Evolutionary conservation across 1,140 invertebrate species (phyloP), one percentile per base, ranked within the genome.

Genomic region (Theocolax elegans): DNA sequence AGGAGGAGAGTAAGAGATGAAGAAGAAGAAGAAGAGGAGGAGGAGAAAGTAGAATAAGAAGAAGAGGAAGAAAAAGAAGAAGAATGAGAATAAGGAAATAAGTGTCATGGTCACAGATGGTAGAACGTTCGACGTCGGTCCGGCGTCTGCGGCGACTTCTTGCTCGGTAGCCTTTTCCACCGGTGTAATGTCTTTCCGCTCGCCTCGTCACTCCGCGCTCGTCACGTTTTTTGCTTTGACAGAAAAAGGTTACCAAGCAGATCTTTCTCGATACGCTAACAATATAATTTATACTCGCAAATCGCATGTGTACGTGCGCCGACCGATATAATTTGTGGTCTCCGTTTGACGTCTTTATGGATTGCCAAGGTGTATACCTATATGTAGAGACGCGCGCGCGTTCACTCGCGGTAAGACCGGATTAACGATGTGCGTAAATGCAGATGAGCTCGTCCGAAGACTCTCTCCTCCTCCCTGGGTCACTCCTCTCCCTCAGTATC

Each of bases 261-360:
- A 35, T 6, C 10, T 10, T 35, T 51, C 23, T n/a, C 40, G 17
- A 67, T 67, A n/a, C 12, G 38, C 42, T 63, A 67, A 76, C 72
- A 75, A 75, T n/a, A n/a, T 78, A 80, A 80, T 79, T 78, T 75
- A 77, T 77, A 78, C 73, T 74, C 42, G 67, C 66, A 49, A 19
- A 35, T 63, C 25, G 27, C 29, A 13, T 9, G 9, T 13, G 49
- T 4, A 12, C 10, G 2, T n/a, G 38, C 49, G n/a, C 10, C 63
- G 67, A 21, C 74, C 74, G 56, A 71, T 66, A 66, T 78, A 76
- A 80, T 80, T 77, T 80, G 75, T 74, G 73, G 75, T 71, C 72
- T 73, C 72, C 60, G 69, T 76, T 76, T 78, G 77, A 80, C 78
- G 74, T 77, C 77, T 78, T 79, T 77, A 77, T 78, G 75, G 69